Evolutionary conservation across 2,888 invertebrate genomes (phyloP), one percentile per base, ranked within the genome.

Genomic region (Leptinotarsa tumamoca): DNA sequence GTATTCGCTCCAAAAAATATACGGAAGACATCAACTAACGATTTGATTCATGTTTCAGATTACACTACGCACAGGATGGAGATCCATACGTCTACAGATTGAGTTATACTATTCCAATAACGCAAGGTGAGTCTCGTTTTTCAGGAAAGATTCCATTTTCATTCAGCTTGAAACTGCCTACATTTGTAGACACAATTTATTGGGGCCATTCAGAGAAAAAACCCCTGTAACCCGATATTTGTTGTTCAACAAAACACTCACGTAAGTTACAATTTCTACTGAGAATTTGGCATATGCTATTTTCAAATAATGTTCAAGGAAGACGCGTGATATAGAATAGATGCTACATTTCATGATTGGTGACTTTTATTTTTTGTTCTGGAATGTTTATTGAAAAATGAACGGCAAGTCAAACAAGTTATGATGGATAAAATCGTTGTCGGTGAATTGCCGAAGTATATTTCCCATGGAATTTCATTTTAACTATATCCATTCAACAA

Each of bases 71-170:
- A 84, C 89, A 89, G 85, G 88, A 89, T 84, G 88, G 88, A 85
- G 89, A 90, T 88, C 88, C 90, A 87, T 89, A 90, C 87, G 88
- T 91, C 83, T 90, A 90, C 87, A 90, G 90, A 90, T 89, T 90
- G 89, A 90, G 90, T 88, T 90, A 90, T 88, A 89, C 89, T 85
- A 89, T 90, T 88, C 87, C 89, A 82, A 89, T 91, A 89, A 90
- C 89, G 87, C 88, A 90, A 89, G 91, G 91, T 91, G 83, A 90
- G 90, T 71, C 4, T 88, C 2, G 27, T 43, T 51, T 63, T 68
- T n/a, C 67, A 15, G 3, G 15, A 56, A 71, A 14, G 7, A 63
- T 63, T 63, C n/a, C 27, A 63, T 63, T 63, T 33, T 15, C 4
- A 33, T 63, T 63, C 15, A 27, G 17, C 54, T n/a, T 5, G 18